Evolutionary conservation across 2,797 vertebrate species (phyloP), one percentile per base, ranked within the genome.

Genomic region (Oreortyx pictus): DNA sequence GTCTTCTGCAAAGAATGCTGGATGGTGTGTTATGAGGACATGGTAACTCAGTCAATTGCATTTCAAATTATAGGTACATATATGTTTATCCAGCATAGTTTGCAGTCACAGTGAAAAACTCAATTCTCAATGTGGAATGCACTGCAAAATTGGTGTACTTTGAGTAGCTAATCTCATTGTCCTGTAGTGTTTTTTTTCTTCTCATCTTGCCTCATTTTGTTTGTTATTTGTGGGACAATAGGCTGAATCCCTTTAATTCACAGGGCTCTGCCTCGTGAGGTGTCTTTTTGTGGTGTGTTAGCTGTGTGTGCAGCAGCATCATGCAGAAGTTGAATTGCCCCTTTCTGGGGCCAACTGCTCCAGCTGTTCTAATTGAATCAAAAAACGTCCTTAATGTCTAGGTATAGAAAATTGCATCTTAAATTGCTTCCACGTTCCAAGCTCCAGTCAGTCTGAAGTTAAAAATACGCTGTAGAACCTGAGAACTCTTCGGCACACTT

Each of bases 401-500:
- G 31, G 27, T 1, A 0, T 6, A 29, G 41, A 64, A 22, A 92
- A 78, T 5, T 4, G 0, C 37, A 3, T 61, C 61, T 89, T n/a
- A 68, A 82, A 88, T 11, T 43, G 1, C 47, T 78, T 17, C 33
- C 3, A 1, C 6, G 6, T 82, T 89, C 62, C 31, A 41, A 6
- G 39, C n/a, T 88, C 5, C 19, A 11, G 46, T 5, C 33, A 57
- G n/a, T 4, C 50, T 47, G n/a, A 85, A 92, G 84, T 90, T 79
- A 78, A 84, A 91, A 92, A 91, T 31, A 4, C 50, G 18, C 19
- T 47, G 24, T 2, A 74, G 75, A 46, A 85, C 75, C 90, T 75
- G 65, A 68, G 35, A 79, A 94, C 64, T 75, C 95, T 95, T 73
- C 70, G 41, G 86, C 77, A 41, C 68, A 78, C 79, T 86, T 75